Conservation (phyloP, 2,888 invertebrate species). For the Acheta domesticus region DNA sequence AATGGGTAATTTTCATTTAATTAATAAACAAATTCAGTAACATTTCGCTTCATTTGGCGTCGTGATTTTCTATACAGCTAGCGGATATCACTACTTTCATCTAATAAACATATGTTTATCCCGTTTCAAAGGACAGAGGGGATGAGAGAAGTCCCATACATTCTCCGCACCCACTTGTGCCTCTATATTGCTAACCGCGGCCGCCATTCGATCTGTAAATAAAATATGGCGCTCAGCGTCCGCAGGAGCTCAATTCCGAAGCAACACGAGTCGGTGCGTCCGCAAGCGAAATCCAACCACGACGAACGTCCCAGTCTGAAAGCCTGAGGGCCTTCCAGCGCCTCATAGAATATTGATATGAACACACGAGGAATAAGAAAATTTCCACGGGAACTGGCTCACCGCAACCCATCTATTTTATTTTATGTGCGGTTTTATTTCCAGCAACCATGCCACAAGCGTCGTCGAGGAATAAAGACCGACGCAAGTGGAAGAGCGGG, state of each 20-base stretch:
- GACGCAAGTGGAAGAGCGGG: too few species aligned
- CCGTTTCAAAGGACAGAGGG: too few species aligned
- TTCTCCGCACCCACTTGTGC: too few species aligned
- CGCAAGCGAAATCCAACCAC: not conserved
- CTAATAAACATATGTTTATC: too few species aligned
- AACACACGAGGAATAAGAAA: not conserved
- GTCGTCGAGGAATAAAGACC: not conserved
- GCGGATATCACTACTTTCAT: too few species aligned
- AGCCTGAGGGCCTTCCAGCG: not conserved
- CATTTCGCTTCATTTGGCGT: too few species aligned
- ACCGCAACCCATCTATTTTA: slow-evolving; percentile 18
- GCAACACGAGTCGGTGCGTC: not conserved
- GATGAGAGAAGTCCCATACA: too few species aligned
- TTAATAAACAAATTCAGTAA: too few species aligned
- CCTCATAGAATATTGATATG: not conserved
- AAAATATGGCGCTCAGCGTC: not conserved
- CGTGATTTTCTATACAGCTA: too few species aligned
- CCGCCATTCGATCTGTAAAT: too few species aligned
- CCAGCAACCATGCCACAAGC: not conserved
- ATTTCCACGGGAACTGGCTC: slow-evolving; percentile 9
- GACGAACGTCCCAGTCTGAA: not conserved
- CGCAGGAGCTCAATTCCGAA: not conserved
- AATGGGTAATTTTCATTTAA: too few species aligned
- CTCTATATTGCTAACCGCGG: too few species aligned
- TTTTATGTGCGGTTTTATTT: slow-evolving; percentile 9